Conservation (phyloP, 92 coral and sea anemone genomes). For the Epizoanthus fatuus region DNA sequence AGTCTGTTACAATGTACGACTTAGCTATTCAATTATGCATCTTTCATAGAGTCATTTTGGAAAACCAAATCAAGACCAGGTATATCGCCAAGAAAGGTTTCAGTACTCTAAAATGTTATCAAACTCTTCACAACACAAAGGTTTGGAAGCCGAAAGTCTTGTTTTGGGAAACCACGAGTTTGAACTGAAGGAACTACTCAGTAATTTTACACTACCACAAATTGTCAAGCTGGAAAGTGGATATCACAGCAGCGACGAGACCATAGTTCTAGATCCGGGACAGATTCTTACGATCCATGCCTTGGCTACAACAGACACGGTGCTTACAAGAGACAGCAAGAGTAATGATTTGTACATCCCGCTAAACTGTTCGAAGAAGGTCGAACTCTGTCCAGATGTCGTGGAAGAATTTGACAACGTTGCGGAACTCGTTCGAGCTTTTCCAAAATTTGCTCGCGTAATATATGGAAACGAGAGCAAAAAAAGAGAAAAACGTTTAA, state of each 20-base stretch:
- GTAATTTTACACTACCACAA: neutral
- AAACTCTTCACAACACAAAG: neutral
- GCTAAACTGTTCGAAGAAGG: conserved; percentile 1
- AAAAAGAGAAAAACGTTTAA: conserved; percentile 19
- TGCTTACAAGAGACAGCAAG: neutral
- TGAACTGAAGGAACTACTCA: neutral
- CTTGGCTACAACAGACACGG: neutral
- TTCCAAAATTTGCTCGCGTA: conserved; percentile 18
- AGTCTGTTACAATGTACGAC: neutral
- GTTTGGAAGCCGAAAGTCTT: neutral
- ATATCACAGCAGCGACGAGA: neutral
- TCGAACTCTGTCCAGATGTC: neutral
- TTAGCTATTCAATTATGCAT: neutral
- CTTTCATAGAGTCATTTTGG: neutral
- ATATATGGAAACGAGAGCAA: conserved; percentile 11
- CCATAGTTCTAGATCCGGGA: neutral
- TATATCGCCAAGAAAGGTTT: neutral
- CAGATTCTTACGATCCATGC: neutral
- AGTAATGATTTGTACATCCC: conserved; percentile 5
- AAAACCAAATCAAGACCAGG: neutral
- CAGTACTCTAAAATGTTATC: neutral
- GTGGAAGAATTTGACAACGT: neutral
- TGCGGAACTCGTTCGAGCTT: conserved; percentile 19
- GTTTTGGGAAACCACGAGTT: neutral
- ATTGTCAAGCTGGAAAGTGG: conserved; percentile 12